Evolutionary conservation across 2,888 invertebrate species (phyloP).

Genomic region (Lithophane leautieri): DNA sequence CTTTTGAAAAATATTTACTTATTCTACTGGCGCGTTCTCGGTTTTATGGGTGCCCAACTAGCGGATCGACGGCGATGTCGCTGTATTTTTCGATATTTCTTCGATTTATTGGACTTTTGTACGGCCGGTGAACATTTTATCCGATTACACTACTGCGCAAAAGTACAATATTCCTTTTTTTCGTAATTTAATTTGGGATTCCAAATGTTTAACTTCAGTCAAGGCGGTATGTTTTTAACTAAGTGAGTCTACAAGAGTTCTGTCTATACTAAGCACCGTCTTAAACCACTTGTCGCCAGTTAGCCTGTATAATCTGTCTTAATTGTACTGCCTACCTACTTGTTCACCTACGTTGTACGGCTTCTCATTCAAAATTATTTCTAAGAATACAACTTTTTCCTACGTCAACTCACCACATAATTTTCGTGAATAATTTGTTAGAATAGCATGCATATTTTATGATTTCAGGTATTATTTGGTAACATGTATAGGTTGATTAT

Average conservation of each 20-base stretch:
- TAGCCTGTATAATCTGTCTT: conserved; percentile 36
- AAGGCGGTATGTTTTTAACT: conserved; percentile 23
- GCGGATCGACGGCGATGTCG: conserved; percentile 53
- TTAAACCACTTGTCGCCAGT: conserved; percentile 34
- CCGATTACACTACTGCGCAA: conserved; percentile 44
- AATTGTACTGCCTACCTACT: conserved; percentile 24
- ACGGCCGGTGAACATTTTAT: conserved; percentile 58
- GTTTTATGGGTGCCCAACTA: conserved; percentile 69
- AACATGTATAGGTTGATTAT: background rate
- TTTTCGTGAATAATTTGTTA: background rate
- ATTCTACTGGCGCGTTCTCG: conserved; percentile 68
- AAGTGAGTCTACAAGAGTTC: conserved; percentile 14
- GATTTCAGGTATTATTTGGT: conserved; percentile 4
- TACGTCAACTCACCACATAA: background rate
- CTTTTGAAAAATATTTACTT: conserved; percentile 83
- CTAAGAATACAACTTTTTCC: background rate
- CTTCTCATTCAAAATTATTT: conserved; percentile 30
- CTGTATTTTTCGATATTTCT: conserved; percentile 67
- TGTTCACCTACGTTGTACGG: conserved; percentile 33
- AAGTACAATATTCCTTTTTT: conserved; percentile 40
- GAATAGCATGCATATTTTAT: conserved; percentile 2
- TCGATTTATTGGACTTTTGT: conserved; percentile 64
- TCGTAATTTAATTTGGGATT: conserved; percentile 32
- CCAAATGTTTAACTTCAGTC: conserved; percentile 6
- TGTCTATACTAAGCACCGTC: background rate